Evolutionary conservation across 2,113 vertebrate genomes (phyloP).

Genomic region (Indicator indicator): DNA sequence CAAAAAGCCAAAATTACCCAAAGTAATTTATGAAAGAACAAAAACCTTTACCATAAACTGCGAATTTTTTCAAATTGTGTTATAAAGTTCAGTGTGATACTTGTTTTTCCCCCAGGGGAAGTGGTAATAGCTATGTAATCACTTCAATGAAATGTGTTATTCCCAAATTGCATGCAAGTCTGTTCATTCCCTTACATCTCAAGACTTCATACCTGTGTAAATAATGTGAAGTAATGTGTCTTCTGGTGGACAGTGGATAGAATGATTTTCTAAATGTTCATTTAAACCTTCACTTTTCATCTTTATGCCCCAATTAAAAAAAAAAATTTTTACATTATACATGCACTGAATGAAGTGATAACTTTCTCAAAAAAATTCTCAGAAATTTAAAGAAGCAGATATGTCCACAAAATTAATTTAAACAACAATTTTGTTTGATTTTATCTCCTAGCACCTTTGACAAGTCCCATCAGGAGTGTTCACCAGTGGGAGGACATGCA

Average conservation of each 20-base stretch:
- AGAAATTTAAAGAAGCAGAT: neutral
- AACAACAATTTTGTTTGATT: neutral
- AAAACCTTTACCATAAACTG: neutral
- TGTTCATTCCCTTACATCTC: neutral
- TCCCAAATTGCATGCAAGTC: neutral
- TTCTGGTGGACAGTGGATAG: neutral
- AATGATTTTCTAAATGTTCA: neutral
- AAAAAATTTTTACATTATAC: neutral
- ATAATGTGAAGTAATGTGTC: neutral
- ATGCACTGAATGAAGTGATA: neutral
- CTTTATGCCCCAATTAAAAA: too few relatives aligned
- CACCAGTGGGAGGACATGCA: neutral
- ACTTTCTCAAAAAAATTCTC: neutral
- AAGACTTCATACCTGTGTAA: neutral
- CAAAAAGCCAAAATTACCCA: neutral
- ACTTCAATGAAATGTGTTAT: neutral
- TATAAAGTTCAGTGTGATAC: neutral
- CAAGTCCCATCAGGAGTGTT: neutral
- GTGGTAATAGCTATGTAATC: neutral
- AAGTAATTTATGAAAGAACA: neutral
- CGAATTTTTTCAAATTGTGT: neutral
- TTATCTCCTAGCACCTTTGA: neutral
- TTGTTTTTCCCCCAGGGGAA: neutral
- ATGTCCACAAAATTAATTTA: neutral
- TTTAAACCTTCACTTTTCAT: neutral